Evolutionary conservation across 1,140 invertebrate genomes (phyloP), one percentile per base, ranked within the genome.

Genomic region (Parasteatoda tepidariorum): DNA sequence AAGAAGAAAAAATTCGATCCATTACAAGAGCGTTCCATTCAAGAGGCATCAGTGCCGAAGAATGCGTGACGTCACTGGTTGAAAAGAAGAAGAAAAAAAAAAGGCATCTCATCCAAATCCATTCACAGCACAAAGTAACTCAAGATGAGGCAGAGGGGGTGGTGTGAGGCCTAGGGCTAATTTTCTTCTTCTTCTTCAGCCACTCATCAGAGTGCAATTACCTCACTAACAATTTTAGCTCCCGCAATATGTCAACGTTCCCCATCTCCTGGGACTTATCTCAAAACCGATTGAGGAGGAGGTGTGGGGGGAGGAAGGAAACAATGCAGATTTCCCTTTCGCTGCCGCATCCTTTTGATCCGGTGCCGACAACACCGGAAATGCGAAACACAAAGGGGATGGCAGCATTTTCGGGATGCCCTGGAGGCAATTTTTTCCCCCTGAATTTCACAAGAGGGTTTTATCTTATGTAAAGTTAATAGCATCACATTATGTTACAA

Each of bases 171-270:
- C n/a, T n/a, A n/a, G n/a, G n/a, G n/a, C n/a, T n/a, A n/a, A n/a
- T n/a, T n/a, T n/a, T n/a, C n/a, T n/a, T n/a, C n/a, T n/a, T n/a
- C n/a, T n/a, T 30, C 15, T 28, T 57, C 15, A 59, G 59, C 26
- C n/a, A 7, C 48, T 26, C 54, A 34, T 22, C 24, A 48, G 41
- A 71, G 68, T 71, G 68, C 68, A 71, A 71, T 71, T 71, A 71
- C 68, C 68, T 68, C 22, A 55, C 9, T 4, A 18, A 18, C 38
- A 71, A 38, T 28, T 55, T 28, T 31, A 41, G 61, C 30, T 22
- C n/a, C 9, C 31, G n/a, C 57, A 76, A 76, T 76, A 76, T 76
- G 73, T 30, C 73, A 76, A 76, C 73, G 73, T 30, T 41, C 59
- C 73, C 73, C 73, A 18, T 48, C n/a, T n/a, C n/a, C n/a, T n/a